Base-by-base conservation (phyloP, 2,797 vertebrate species). In the Megalops cyprinoides region DNA sequence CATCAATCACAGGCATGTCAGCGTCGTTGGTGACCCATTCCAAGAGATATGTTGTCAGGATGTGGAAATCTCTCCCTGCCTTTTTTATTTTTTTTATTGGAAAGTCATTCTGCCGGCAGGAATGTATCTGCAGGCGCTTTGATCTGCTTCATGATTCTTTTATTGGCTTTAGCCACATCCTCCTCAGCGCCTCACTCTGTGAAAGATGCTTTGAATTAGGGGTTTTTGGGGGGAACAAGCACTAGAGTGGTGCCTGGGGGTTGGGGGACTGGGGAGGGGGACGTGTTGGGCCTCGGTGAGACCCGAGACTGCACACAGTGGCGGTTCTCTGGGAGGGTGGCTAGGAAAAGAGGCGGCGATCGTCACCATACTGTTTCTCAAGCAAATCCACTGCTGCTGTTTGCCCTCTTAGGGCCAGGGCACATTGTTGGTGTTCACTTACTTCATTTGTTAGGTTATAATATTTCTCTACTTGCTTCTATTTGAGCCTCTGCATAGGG, bases 161-260 rank as follows among this genome's bases (percentile, higher is more conserved):
- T 92, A 94, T 96, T 96, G 95, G 94, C 89, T 93, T 95, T 90
- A 93, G 94, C 95, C 96, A 96, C 95, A 96, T 96, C 96, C 95
- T 96, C 90, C 92, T 93, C 83, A 89, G 89, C 65, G 87, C 91
- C 84, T 87, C 93, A 91, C 93, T 94, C 90, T 82, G 90, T 89
- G 84, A 90, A 96, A 97, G 92, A 96, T 96, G 96, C 94, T 97
- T 96, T 94, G 91, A 95, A 97, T 97, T 96, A 97, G 89, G 90
- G 78, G 18, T 37, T 79, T 34, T 60, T 8, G 44, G 62, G 53
- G 69, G 51, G 51, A 53, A n/a, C n/a, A 39, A 5, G 42, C 51
- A 3, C 10, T 73, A 2, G 67, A 78, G 80, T 79, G 84, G 79
- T 39, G 37, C 8, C 31, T 5, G 4, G 69, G 39, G 37, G 37